Evolutionary conservation across 2,113 vertebrate species (phyloP), one percentile per base, ranked within the genome.

Genomic region (Zapus hudsonius): DNA sequence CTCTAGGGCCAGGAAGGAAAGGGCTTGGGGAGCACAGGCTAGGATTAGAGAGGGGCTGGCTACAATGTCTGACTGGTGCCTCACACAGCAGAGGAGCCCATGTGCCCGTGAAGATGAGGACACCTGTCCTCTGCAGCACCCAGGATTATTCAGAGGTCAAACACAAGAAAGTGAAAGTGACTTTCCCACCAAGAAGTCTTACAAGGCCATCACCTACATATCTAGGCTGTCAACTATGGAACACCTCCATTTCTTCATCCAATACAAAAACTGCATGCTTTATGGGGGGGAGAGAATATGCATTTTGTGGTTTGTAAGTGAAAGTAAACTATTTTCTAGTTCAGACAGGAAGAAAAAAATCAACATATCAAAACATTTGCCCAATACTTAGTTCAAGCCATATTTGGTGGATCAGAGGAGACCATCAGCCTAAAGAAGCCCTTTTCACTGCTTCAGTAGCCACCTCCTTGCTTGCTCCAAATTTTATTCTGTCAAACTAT

Each of bases 291-390:
- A 57, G 74, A 52, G 74, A 52, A 52, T 16, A 31, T n/a, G 0
- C 23, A 81, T 73, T 89, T 87, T 81, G 33, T 82, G n/a, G 25
- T 91, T 86, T 67, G 3, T 47, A 61, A 92, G 63, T 81, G 22
- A 89, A 95, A 76, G 69, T 27, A 89, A 88, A 84, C 25, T 38
- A 87, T 38, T 81, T 76, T 81, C 90, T 70, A 90, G 36, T 66
- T 89, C 78, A 85, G 31, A 59, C 61, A 87, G 22, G 15, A 91
- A 87, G 36, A 84, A 25, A 91, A 87, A 33, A 84, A 25, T 82
- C 29, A 82, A 92, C 74, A 89, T 42, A 27, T 13, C 33, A 73
- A 84, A 91, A 47, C 2, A 55, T 64, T 86, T 8, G 59, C 38
- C 83, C 83, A 31, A n/a, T 59, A n/a, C 89, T 64, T 33, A 81